Evolutionary conservation across 2,888 invertebrate genomes (phyloP).

Genomic region (Harpalus rufipes): DNA sequence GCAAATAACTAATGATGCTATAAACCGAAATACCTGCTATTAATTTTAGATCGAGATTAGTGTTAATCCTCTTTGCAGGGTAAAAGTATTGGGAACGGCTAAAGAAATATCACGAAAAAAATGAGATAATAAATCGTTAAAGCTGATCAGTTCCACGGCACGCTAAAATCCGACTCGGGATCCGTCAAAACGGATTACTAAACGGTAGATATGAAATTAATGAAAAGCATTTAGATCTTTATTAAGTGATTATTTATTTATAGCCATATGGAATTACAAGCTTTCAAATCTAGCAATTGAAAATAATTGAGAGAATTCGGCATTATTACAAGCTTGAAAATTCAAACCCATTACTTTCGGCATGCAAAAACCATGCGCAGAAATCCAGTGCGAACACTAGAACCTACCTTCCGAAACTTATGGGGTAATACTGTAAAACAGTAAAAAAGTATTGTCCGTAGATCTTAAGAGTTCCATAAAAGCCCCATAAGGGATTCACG

Average conservation of each 20-base stretch:
- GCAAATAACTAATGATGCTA: constrained; percentile 49
- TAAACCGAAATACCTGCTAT: constrained; percentile 46
- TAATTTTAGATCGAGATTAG: constrained; percentile 50
- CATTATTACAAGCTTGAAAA: too few species aligned
- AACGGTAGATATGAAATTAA: constrained; percentile 8
- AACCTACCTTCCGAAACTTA: too few species aligned
- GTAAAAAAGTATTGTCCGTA: too few species aligned
- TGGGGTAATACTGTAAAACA: too few species aligned
- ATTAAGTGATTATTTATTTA: constrained; percentile 10
- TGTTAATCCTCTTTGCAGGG: constrained; percentile 43
- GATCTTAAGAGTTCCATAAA: too few species aligned
- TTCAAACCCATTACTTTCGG: too few species aligned
- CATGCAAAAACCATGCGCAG: too few species aligned
- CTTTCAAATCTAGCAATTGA: too few species aligned
- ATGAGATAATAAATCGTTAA: constrained; percentile 44
- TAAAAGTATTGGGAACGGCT: constrained; percentile 36
- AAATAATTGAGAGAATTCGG: too few species aligned
- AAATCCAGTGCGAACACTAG: too few species aligned
- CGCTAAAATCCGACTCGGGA: not conserved
- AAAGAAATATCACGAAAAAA: constrained; percentile 28
- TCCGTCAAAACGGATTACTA: constrained; percentile 15
- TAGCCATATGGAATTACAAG: not conserved
- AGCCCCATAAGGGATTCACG: too few species aligned
- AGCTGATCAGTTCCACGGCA: constrained; percentile 7
- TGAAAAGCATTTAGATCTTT: constrained; percentile 10